Base-by-base conservation (phyloP, 2,797 vertebrate genomes). In the Chloroceryle amazona region DNA sequence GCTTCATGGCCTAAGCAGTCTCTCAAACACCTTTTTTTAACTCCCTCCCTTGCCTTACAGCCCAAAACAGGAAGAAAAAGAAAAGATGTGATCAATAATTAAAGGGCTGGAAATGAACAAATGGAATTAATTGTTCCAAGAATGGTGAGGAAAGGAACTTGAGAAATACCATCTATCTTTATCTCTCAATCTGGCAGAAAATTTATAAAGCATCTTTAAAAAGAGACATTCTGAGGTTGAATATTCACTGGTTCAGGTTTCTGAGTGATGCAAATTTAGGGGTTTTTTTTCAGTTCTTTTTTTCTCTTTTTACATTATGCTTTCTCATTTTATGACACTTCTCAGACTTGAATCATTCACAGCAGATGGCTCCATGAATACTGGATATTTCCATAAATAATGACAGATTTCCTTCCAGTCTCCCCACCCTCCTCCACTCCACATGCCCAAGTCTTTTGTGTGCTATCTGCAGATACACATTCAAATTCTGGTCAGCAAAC, bases 301-400 rank as follows among this genome's bases (percentile, higher is more conserved):
- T 66, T 60, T 61, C 68, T 54, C 22, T 57, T 86, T 82, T 80
- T 90, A 41, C 46, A 95, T 90, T 74, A 95, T 86, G 47, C 94
- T 96, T 93, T 95, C 71, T 85, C 76, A 52, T 95, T 97, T 96
- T 94, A 94, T 96, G 73, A 89, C 63, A 89, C 65, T 93, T 96
- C 73, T 96, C 88, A 92, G 76, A 93, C 57, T 90, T 95, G 78
- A 98, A 94, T 96, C 78, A 89, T 74, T 97, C 86, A 84, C 46
- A 96, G 83, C 81, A 97, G 93, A 97, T 96, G 93, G 86, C 75
- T 95, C 74, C 55, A 81, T 96, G 91, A 97, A 96, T 91, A 95
- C 86, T 83, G 89, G 87, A 86, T 94, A 96, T 97, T 96, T 98
- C 93, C 94, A 92, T 96, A 96, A 96, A 93, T 94, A 96, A 96